A percentile compares a stretch with the other conserved stretches of the same genome.
These are phyloP conservation scores for Tridacna crocea DNA, from an alignment of 2,888 invertebrate genomes.

Conservation along the genomic window DNA sequence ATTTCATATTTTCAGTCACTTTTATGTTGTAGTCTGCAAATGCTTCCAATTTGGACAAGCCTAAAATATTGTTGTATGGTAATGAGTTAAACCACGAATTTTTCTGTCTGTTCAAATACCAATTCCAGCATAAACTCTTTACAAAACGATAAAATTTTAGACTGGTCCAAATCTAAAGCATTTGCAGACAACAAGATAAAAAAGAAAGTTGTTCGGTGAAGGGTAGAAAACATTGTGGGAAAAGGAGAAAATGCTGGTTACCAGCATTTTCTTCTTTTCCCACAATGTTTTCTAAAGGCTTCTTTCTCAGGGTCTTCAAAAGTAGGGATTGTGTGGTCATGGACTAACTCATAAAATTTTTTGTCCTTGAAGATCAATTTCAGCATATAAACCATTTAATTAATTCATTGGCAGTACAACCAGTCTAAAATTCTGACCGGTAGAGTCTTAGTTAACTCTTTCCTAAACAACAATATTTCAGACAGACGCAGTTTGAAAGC, in stretches of 20 bases:
- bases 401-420: too few relatives aligned
- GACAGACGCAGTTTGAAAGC: too few relatives aligned
- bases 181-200: neutral
- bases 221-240: neutral
- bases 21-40: neutral
- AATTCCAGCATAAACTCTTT: neutral
- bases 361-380: too few relatives aligned
- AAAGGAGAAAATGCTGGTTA: neutral
- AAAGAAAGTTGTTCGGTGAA: neutral
- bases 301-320: too few relatives aligned
- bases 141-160: neutral
- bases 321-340: neutral
- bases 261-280: neutral
- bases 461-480: neutral
- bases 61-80: neutral
- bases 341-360: too few relatives aligned
- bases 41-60: neutral
- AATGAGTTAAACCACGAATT: constrained; percentile 2
- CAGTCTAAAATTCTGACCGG: too few relatives aligned
- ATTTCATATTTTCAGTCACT: too few relatives aligned
- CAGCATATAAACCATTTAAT: too few relatives aligned
- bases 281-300: neutral
- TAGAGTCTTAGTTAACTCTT: neutral
- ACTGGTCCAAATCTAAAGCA: neutral
- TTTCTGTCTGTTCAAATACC: too few relatives aligned